Percentiles rank a stretch among this genome's conserved stretches.
Conservation (phyloP, 2,888 invertebrate species). For the Coelopa pilipes region DNA sequence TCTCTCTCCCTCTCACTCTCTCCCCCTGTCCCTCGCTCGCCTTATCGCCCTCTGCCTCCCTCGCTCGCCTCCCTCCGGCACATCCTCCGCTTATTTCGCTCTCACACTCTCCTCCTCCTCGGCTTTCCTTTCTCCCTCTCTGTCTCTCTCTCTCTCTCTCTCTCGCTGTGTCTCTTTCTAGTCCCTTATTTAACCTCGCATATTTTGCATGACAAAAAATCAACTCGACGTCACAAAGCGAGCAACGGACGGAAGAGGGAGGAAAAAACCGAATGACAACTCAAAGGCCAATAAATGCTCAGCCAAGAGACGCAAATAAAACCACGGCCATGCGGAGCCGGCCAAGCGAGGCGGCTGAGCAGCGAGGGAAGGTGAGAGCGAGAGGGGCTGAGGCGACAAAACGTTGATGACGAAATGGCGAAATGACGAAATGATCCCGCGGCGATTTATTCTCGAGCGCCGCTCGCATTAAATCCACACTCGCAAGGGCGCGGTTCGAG, state of each 20-base stretch:
- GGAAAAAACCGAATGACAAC: background rate
- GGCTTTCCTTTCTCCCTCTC: background rate
- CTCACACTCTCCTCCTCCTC: background rate
- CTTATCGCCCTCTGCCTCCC: too few species aligned
- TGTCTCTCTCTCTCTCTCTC: background rate
- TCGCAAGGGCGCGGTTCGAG: background rate
- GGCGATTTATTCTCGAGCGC: conserved; percentile 23
- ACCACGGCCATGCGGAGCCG: background rate
- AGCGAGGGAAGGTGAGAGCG: background rate
- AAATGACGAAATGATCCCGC: conserved; percentile 13
- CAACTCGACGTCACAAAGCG: background rate
- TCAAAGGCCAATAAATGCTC: conserved; percentile 26
- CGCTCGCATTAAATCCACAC: background rate
- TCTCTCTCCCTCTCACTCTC: background rate
- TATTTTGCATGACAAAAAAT: conserved; percentile 5
- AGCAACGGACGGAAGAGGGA: too few species aligned
- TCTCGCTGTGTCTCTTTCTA: background rate
- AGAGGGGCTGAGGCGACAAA: conserved; percentile 6
- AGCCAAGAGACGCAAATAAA: background rate
- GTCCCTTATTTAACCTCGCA: background rate
- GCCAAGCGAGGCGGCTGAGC: background rate
- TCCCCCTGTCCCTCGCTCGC: too few species aligned
- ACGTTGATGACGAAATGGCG: conserved; percentile 24
- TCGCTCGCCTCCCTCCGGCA: too few species aligned
- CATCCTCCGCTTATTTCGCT: too few species aligned